These are phyloP conservation scores for Oceanodroma leucorhoa DNA, from an alignment of 2,797 vertebrate species.

Conservation along the genomic window DNA sequence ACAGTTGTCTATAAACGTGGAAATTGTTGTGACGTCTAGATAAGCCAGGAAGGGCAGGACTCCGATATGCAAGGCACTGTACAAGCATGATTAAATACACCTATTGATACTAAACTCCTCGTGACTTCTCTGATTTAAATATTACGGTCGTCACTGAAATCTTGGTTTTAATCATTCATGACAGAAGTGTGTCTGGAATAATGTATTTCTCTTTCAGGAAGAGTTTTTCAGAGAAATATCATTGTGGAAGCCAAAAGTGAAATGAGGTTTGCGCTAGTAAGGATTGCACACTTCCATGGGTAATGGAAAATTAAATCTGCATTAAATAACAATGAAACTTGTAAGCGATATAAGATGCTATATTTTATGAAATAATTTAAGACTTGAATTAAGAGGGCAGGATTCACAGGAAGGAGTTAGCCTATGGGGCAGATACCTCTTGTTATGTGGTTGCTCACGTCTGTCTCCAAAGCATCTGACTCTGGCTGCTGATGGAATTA, in stretches of 20 bases:
- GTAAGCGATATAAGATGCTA: not conserved
- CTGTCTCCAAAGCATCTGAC: not conserved
- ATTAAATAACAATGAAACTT: not conserved
- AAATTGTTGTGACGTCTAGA: not conserved
- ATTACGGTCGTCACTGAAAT: accelerated
- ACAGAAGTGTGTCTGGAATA: not conserved
- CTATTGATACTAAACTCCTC: not conserved
- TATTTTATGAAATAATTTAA: not conserved
- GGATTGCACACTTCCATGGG: not conserved
- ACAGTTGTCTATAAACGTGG: not conserved
- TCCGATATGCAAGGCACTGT: not conserved
- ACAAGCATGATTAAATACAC: not conserved
- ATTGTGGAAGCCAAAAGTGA: not conserved
- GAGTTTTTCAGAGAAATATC: not conserved
- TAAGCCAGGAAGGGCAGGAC: not conserved
- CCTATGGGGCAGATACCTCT: not conserved
- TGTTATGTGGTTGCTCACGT: not conserved
- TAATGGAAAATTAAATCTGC: not conserved
- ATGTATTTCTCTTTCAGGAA: not conserved
- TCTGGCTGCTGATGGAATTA: not conserved
- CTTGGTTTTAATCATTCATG: not conserved
- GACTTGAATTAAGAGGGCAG: not conserved
- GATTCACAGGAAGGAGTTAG: not conserved
- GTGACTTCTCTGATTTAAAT: not conserved
- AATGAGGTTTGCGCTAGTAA: not conserved